phyloP scores from a whole-genome alignment of 2,797 vertebrate species.

The Selene dorsalis region DNA sequence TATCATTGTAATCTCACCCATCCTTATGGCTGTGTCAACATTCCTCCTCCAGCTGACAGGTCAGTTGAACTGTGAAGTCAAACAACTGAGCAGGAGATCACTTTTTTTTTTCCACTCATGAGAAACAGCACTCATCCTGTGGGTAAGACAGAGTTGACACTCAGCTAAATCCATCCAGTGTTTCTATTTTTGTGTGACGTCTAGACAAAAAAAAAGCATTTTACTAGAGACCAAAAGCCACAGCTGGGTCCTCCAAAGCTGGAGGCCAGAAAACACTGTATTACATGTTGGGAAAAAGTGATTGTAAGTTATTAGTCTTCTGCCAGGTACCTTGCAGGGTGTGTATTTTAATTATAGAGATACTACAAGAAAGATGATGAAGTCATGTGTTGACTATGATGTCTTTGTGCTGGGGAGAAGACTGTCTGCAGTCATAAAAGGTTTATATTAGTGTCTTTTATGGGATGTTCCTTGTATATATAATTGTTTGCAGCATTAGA shows the following conservation, averaged over 20 bases:
- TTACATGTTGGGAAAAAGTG: slow-evolving; percentile 37
- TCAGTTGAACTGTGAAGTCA: slow-evolving; percentile 48
- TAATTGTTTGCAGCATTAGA: slow-evolving; percentile 81
- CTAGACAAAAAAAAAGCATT: slow-evolving; percentile 79
- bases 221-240: slow-evolving; percentile 73
- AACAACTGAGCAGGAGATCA: slow-evolving; percentile 45
- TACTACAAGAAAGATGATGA: slow-evolving; percentile 73
- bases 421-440: slow-evolving; percentile 80
- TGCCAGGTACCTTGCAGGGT: slow-evolving; percentile 72
- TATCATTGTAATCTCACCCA: slow-evolving; percentile 32
- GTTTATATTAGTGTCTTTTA: slow-evolving; percentile 85
- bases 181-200: slow-evolving; percentile 78
- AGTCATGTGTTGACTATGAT: slow-evolving; percentile 71
- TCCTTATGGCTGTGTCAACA: slow-evolving; percentile 41
- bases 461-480: slow-evolving; percentile 79
- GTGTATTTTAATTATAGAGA: slow-evolving; percentile 49
- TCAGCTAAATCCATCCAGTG: slow-evolving; percentile 66
- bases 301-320: slow-evolving; percentile 49
- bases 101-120: slow-evolving; percentile 57
- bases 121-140: slow-evolving; percentile 67
- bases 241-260: slow-evolving; percentile 62
- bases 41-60: slow-evolving; percentile 48
- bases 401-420: slow-evolving; percentile 72
- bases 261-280: slow-evolving; percentile 37
- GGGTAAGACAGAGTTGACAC: slow-evolving; percentile 57